Evolutionary conservation across 1,140 invertebrate genomes (phyloP).

Genomic region (Euura saliciscinereae): DNA sequence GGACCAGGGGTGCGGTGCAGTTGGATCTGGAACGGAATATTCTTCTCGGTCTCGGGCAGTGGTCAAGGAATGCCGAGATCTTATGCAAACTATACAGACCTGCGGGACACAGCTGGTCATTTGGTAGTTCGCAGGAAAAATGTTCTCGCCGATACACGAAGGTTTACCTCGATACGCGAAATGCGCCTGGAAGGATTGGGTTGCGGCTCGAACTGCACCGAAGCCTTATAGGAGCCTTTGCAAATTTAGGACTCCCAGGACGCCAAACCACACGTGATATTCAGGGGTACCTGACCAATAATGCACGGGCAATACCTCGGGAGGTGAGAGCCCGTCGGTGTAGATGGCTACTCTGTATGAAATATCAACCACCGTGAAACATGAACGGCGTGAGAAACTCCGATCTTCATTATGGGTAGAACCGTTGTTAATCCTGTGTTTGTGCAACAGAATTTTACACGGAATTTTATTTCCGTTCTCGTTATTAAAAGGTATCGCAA

Average conservation of each 20-base stretch:
- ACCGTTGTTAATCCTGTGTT: background rate
- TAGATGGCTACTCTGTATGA: conserved; percentile 56
- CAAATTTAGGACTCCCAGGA: conserved; percentile 41
- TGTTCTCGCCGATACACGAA: no score
- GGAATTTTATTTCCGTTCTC: no score
- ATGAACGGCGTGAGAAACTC: conserved; percentile 60
- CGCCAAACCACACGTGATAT: conserved; percentile 54
- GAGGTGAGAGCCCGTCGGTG: conserved; percentile 24
- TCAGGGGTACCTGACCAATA: conserved; percentile 33
- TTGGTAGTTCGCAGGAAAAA: background rate
- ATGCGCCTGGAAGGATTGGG: background rate
- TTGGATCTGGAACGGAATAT: no score
- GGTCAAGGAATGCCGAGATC: background rate
- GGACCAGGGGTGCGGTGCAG: no score
- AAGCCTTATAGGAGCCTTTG: conserved; percentile 18
- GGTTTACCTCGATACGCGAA: no score
- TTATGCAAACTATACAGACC: background rate
- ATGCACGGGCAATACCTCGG: conserved; percentile 24
- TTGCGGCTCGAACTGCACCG: background rate
- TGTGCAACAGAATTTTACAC: background rate
- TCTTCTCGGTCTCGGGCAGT: no score
- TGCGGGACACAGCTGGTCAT: background rate
- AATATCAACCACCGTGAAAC: conserved; percentile 62
- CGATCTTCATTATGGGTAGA: conserved; percentile 27
- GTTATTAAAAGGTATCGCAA: no score